Evolutionary conservation across 2,797 vertebrate genomes (phyloP), one percentile per base, ranked within the genome.

Genomic region (Anabas testudineus): DNA sequence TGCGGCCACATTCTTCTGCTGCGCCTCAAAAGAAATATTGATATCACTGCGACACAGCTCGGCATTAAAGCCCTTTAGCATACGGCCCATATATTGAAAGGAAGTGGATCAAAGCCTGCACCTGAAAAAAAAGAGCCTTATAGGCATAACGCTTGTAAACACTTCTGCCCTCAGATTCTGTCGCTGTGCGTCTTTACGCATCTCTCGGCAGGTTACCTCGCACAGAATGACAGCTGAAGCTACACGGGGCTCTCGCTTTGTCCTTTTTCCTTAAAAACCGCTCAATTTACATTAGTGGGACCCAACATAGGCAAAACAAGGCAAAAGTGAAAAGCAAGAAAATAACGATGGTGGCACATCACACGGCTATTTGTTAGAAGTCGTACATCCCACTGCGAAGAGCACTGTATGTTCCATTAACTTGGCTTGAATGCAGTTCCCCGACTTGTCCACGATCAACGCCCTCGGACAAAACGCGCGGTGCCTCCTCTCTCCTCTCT

Each of bases 361-460:
- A 74, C 67, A 43, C 55, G 56, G 61, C 85, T 83, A 85, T 90
- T 86, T 78, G 78, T 66, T 42, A 87, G 84, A 64, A 90, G 91
- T 85, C 88, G 64, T 94, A 91, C 88, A 82, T 94, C 92, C 90
- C 90, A 67, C 86, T 78, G 92, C 79, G 82, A 84, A 78, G 85
- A 80, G 86, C 56, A 45, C 84, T 85, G 86, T 89, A 90, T 76
- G 88, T 78, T 85, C 94, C 90, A 89, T 76, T 39, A 88, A 89
- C 90, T 83, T 84, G 87, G 87, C 91, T 83, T 85, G 89, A 78
- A 85, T 89, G 91, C 91, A 80, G 90, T 89, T 86, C 89, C 90
- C 82, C 85, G 88, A 79, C 87, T 87, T 73, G 92, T 95, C 93
- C 94, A 87, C 82, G 81, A 92, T 92, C 87, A 92, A 93, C 93